These are phyloP conservation scores for Chelonus formosanus DNA, from an alignment of 2,888 invertebrate genomes.

Conservation along the genomic window DNA sequence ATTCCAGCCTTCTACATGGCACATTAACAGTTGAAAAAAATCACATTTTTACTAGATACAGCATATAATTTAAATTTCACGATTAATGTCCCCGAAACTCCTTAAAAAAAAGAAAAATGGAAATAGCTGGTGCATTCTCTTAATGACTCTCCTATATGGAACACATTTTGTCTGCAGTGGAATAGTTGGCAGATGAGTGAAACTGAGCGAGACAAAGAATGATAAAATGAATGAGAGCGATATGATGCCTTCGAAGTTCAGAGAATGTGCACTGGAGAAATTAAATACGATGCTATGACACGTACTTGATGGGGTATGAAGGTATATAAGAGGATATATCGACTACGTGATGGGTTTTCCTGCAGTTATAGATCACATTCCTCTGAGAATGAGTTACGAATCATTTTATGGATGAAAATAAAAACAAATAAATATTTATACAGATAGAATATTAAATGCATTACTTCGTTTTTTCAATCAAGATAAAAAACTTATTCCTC, in stretches of 20 bases:
- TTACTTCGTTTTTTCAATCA: no score
- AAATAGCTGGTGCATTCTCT: no score
- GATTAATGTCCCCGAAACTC: no score
- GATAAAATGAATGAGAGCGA: constrained; percentile 11
- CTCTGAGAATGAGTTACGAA: constrained; percentile 4
- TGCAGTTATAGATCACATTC: constrained; percentile 1
- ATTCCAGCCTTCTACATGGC: no score
- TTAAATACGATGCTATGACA: constrained; percentile 18
- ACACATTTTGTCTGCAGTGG: background rate
- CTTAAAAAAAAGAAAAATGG: no score
- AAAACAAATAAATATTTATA: constrained; percentile 2
- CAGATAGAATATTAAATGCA: no score
- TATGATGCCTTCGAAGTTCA: constrained; percentile 13
- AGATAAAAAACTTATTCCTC: no score
- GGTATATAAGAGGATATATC: constrained; percentile 7
- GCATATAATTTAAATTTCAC: no score
- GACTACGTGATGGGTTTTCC: constrained; percentile 15
- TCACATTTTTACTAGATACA: no score
- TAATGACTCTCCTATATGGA: no score
- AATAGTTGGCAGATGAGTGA: constrained; percentile 13
- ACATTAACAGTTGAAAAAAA: no score
- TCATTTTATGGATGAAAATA: constrained; percentile 1
- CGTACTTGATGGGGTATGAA: constrained; percentile 17
- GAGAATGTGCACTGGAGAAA: constrained; percentile 13
- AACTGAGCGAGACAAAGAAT: constrained; percentile 10